These are phyloP conservation scores for Apis laboriosa DNA, from an alignment of 1,140 invertebrate genomes.

Conservation along the genomic window DNA sequence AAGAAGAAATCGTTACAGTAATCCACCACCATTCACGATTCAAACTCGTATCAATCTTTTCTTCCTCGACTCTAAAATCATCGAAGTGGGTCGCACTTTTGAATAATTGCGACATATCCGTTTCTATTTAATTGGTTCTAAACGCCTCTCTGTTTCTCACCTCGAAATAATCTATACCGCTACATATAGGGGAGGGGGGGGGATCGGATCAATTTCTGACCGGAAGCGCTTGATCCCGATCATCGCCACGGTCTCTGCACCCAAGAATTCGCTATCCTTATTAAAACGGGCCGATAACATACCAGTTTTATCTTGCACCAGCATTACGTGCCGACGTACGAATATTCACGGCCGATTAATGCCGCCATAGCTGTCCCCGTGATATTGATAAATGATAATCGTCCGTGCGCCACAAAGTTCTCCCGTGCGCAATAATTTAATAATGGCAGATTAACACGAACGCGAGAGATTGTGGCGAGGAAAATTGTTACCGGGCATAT, in stretches of 20 bases:
- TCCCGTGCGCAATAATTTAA: constrained; percentile 64
- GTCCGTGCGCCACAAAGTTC: constrained; percentile 9
- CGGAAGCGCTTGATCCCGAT: constrained; percentile 19
- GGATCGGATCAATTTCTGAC: constrained; percentile 11
- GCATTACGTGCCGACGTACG: constrained; percentile 52
- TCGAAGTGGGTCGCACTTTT: too few relatives aligned
- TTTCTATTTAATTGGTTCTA: constrained; percentile 1
- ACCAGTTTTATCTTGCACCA: constrained; percentile 61
- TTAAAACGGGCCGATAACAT: constrained; percentile 47
- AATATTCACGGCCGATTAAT: constrained; percentile 24
- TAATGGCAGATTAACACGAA: constrained; percentile 65
- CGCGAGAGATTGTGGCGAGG: background rate
- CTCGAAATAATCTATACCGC: constrained; percentile 18
- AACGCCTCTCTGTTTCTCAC: constrained; percentile 18
- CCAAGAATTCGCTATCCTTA: constrained; percentile 23
- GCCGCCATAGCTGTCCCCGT: constrained; percentile 9
- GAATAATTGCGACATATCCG: background rate
- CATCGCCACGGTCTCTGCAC: too few relatives aligned
- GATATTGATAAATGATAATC: constrained; percentile 70
- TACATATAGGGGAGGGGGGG: background rate
- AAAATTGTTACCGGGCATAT: constrained; percentile 40
- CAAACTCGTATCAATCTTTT: background rate
- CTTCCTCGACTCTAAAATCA: background rate
- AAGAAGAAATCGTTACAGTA: too few relatives aligned
- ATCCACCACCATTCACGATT: too few relatives aligned